phyloP scores from a whole-genome alignment of 2,888 invertebrate species.

The Pteria penguin region DNA sequence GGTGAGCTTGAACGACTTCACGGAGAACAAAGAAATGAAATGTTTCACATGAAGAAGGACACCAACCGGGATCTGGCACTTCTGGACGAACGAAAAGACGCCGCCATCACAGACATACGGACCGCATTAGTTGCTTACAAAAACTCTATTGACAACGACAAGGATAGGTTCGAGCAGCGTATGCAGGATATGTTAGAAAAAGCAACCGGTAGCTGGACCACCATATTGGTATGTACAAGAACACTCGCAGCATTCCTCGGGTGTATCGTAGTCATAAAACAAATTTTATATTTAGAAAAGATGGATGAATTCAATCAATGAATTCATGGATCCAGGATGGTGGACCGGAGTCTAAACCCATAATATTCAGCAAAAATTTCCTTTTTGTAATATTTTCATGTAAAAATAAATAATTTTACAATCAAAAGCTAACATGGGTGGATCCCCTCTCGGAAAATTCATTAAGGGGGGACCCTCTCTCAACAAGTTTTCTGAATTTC shows the following conservation, averaged over 20 bases:
- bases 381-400: no score
- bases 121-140: constrained; percentile 62
- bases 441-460: no score
- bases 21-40: constrained; percentile 63
- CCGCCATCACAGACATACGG: constrained; percentile 66
- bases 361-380: no score
- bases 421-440: no score
- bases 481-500: no score
- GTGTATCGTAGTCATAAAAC: no score
- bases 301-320: no score
- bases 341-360: no score
- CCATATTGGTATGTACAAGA: constrained; percentile 55
- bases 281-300: no score
- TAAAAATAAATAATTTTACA: no score
- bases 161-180: constrained; percentile 73
- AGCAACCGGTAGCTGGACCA: constrained; percentile 57
- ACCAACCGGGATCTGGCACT: constrained; percentile 67
- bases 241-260: not conserved
- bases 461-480: no score
- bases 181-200: constrained; percentile 69
- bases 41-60: constrained; percentile 70
- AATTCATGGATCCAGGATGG: no score
- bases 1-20: constrained; percentile 63
- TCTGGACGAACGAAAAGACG: constrained; percentile 70
- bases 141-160: constrained; percentile 61